Evolutionary conservation across 2,113 vertebrate genomes (phyloP).

Genomic region (Istiophorus platypterus): DNA sequence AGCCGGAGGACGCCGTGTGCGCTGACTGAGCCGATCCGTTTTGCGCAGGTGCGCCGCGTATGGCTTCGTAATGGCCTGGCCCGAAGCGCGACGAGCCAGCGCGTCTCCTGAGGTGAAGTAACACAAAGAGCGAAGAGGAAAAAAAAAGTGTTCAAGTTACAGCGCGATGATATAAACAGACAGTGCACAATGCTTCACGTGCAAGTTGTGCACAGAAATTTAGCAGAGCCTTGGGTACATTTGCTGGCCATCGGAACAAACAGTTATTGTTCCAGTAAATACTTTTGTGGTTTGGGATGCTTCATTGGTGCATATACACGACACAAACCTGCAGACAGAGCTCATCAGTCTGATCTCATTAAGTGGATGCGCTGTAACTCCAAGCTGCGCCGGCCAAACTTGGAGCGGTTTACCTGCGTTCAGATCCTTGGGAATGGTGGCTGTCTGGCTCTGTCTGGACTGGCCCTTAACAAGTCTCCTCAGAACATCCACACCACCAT

Average conservation of each 20-base stretch:
- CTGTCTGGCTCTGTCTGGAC: constrained; percentile 75
- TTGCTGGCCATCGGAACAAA: constrained; percentile 42
- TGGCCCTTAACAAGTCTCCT: constrained; percentile 82
- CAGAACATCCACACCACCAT: constrained; percentile 78
- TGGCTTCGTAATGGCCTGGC: constrained; percentile 53
- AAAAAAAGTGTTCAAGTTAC: constrained; percentile 49
- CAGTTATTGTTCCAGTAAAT: constrained; percentile 62
- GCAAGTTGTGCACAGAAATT: constrained; percentile 31
- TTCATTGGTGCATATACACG: constrained; percentile 27
- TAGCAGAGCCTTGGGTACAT: constrained; percentile 48
- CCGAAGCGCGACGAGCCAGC: constrained; percentile 42
- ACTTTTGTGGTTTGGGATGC: constrained; percentile 59
- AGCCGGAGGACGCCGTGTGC: neutral
- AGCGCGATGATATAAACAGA: constrained; percentile 28
- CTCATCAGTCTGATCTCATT: constrained; percentile 74
- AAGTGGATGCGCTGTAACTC: constrained; percentile 69
- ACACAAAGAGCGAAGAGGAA: constrained; percentile 20
- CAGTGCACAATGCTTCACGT: constrained; percentile 37
- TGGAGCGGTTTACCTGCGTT: constrained; percentile 76
- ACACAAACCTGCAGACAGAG: constrained; percentile 39
- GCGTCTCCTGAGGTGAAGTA: constrained; percentile 55
- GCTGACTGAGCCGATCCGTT: neutral
- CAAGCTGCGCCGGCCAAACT: constrained; percentile 80
- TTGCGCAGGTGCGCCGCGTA: neutral
- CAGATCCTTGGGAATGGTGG: constrained; percentile 70